These are phyloP conservation scores for Sapayoa aenigma DNA, from an alignment of 2,113 vertebrate species.

Conservation along the genomic window DNA sequence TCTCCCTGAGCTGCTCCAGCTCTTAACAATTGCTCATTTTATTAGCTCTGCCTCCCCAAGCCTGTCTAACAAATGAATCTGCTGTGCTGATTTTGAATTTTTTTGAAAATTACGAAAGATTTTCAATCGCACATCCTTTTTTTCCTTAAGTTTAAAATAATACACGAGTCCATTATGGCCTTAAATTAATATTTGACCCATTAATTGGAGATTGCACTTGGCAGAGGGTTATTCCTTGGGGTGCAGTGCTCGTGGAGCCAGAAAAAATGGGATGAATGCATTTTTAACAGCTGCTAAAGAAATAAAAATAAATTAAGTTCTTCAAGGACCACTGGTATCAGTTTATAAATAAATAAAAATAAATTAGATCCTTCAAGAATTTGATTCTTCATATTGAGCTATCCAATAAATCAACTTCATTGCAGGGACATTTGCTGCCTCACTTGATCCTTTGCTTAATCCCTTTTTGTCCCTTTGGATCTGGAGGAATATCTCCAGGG, in stretches of 20 bases:
- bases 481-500: background rate
- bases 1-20: background rate
- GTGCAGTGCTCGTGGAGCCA: background rate
- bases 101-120: background rate
- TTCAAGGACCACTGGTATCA: background rate
- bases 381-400: background rate
- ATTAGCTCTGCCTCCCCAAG: background rate
- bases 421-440: background rate
- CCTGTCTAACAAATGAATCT: background rate
- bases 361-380: background rate
- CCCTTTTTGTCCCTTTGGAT: background rate
- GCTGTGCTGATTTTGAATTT: background rate
- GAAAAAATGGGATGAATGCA: background rate
- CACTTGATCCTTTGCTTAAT: background rate
- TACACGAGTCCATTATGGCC: background rate
- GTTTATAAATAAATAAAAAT: background rate
- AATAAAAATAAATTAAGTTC: background rate
- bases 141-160: background rate
- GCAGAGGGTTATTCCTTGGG: background rate
- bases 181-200: slow-evolving; percentile 27
- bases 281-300: background rate
- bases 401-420: background rate
- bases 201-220: slow-evolving; percentile 4
- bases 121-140: background rate
- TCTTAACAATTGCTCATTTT: background rate